Evolutionary conservation across 1,140 invertebrate species (phyloP).

Genomic region (Camponotus floridanus): DNA sequence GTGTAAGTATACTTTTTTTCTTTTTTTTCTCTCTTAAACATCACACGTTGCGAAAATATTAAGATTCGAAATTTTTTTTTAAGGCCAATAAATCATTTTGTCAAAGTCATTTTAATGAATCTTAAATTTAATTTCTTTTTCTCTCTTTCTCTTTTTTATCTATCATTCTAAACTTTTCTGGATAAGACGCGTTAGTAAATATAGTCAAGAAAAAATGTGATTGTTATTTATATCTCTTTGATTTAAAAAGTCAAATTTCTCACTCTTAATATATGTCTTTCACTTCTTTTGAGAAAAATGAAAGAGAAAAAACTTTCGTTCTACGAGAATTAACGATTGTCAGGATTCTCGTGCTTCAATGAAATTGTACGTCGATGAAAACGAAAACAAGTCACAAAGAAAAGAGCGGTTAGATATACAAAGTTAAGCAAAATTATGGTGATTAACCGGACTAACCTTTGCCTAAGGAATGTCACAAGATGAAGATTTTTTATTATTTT

Average conservation of each 20-base stretch:
- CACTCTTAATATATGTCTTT: background rate
- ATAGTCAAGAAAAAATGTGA: background rate
- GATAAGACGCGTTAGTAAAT: background rate
- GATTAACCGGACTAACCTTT: conserved; percentile 14
- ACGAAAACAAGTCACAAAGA: conserved; percentile 5
- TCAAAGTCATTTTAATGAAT: background rate
- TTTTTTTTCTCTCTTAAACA: background rate
- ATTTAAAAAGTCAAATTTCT: background rate
- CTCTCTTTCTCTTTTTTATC: background rate
- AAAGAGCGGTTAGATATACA: background rate
- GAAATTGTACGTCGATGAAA: background rate
- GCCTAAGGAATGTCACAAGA: background rate
- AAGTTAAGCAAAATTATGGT: conserved; percentile 43
- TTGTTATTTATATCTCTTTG: background rate
- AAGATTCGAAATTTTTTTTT: background rate
- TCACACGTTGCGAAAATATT: background rate
- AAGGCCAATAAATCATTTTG: background rate
- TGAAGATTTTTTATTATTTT: background rate
- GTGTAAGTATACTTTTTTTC: background rate
- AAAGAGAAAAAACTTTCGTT: background rate
- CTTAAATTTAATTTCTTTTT: background rate
- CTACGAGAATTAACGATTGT: background rate
- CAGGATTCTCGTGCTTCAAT: background rate
- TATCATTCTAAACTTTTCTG: background rate
- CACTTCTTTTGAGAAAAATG: background rate